Evolutionary conservation across 37 sponge, comb jelly and placozoan genomes (phyloP), one percentile per base, ranked within the genome.

Genomic region (Spongilla lacustris): DNA sequence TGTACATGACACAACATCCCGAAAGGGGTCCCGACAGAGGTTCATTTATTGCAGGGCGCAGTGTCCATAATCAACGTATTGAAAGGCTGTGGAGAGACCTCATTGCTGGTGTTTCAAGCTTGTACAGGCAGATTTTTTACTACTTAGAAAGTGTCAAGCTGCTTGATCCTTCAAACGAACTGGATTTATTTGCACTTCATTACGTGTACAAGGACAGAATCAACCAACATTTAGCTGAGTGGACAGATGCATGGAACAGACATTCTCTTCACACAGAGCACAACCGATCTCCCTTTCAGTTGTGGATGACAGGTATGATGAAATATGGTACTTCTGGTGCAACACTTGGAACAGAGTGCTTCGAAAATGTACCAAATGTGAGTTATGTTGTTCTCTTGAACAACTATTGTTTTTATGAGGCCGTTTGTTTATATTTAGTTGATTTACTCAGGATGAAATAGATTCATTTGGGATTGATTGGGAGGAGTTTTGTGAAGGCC

Each of bases 201-300:
- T 88, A 79, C 58, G 78, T 88, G 9, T 88, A 88, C 69, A 36
- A 77, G 67, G 77, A 82, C 69, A 73, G 88, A 66, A 81, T 88
- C n/a, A 88, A 82, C 33, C 24, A 58, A 70, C 46, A 77, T n/a
- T 31, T 82, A 13, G 67, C 74, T 37, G 21, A 38, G 23, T 88
- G 82, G 71, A 35, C 27, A 28, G 84, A 48, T 19, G 84, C 72
- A 36, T 79, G 84, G 84, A 89, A 89, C 69, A 36, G 84, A 29
- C 83, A 89, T 71, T 31, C 78, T 26, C 48, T 89, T 30, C 73
- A 72, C 37, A 88, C 88, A 31, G 71, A 38, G 21, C 75, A 82
- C 35, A 35, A 88, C 37, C 28, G 23, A n/a, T 76, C 88, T 68
- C 83, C 88, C 10, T 21, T 21, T 26, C 88, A 88, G 34, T 50